Evolutionary conservation across 2,113 vertebrate species (phyloP).

Genomic region (Dolichotis patagonum): DNA sequence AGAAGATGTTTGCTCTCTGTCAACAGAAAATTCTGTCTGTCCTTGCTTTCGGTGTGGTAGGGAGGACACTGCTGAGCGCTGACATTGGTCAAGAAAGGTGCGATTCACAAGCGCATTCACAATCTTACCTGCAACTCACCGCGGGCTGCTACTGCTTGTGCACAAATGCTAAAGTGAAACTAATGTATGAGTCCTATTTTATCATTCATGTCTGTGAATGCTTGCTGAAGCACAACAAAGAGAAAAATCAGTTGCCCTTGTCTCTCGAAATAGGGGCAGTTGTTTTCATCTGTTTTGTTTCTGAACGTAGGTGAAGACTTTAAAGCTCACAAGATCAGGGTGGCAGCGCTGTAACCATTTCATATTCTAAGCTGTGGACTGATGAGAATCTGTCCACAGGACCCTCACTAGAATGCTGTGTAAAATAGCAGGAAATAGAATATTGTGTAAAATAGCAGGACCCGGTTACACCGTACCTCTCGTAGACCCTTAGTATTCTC

Average conservation of each 20-base stretch:
- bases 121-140: neutral
- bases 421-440: neutral
- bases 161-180: slow-evolving; percentile 14
- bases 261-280: neutral
- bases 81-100: neutral
- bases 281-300: neutral
- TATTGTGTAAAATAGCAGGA: neutral
- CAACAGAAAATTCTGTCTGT: neutral
- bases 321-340: neutral
- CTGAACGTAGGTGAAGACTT: neutral
- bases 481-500: neutral
- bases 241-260: neutral
- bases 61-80: neutral
- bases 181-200: neutral
- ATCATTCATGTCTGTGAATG: neutral
- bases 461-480: neutral
- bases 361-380: neutral
- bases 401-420: neutral
- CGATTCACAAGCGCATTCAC: neutral
- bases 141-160: neutral
- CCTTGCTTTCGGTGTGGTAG: neutral
- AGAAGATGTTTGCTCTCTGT: neutral
- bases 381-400: neutral
- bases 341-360: neutral
- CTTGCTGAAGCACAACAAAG: neutral